Evolutionary conservation across 2,797 vertebrate genomes (phyloP), one percentile per base, ranked within the genome.

Genomic region (Danio choprae): DNA sequence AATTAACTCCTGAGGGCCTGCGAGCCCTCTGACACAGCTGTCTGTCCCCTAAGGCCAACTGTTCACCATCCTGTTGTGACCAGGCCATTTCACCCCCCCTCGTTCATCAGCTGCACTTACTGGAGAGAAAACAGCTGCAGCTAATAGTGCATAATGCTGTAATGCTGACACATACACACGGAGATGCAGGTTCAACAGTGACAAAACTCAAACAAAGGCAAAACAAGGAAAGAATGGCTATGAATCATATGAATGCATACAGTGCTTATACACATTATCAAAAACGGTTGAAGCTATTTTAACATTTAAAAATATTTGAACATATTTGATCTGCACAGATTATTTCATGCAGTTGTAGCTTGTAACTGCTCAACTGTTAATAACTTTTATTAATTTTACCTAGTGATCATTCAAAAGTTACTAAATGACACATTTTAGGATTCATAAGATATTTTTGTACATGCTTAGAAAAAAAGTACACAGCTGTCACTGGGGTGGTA

Each of bases 1-100:
- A 89, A 92, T 93, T 89, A 89, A 84, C 79, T 89, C 90, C 86
- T 79, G 75, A 72, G 91, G 91, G 88, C 81, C 81, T 46, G 81
- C 84, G 71, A 86, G 84, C 86, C 87, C 84, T 70, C 67, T 72
- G 48, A 84, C 85, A 88, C 84, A 85, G 78, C 74, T 70, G 53
- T 75, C 81, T 46, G 53, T 65, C 18, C 81, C 76, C 69, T 65
- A 68, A 68, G 74, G 64, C 60, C 69, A 69, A 80, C 60, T 40
- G 65, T 74, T 70, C 67, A 60, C 56, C 64, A 70, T 40, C 10
- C 70, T 70, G 63, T 70, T 73, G 60, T 75, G 60, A 56, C 65
- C 70, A 58, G 50, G 9, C 53, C 41, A 10, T 58, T 77, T 74
- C 36, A 64, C 36, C 62, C 38, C 50, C 11, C 38, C 41, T 80